Evolutionary conservation across 2,113 vertebrate genomes (phyloP).

Genomic region (Xiphias gladius): DNA sequence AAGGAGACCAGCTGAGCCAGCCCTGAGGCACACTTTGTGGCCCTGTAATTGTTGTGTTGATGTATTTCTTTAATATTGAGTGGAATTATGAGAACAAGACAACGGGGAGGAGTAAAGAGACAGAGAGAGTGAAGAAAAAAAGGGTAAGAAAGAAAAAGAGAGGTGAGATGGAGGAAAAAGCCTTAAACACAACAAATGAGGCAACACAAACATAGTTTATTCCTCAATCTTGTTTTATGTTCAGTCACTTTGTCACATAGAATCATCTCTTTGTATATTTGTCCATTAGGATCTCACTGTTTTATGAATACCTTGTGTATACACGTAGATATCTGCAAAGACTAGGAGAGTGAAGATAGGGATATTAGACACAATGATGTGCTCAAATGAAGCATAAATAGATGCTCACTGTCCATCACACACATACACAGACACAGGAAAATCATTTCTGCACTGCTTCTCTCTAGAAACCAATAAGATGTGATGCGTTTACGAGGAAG

Average conservation of each 20-base stretch:
- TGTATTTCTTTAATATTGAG: constrained; percentile 82
- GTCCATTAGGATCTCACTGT: neutral
- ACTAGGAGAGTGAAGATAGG: neutral
- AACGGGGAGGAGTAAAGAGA: neutral
- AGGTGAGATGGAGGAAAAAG: constrained; percentile 14
- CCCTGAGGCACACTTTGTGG: constrained; percentile 66
- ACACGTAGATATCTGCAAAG: neutral
- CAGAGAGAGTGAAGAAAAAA: neutral
- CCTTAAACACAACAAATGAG: neutral
- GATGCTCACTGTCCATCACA: neutral
- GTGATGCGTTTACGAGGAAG: constrained; percentile 39
- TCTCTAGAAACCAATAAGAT: constrained; percentile 37
- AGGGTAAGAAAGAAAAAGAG: constrained; percentile 16
- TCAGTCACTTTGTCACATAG: neutral
- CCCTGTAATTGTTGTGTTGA: constrained; percentile 78
- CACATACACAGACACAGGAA: neutral
- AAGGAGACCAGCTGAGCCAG: constrained; percentile 63
- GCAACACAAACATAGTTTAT: neutral
- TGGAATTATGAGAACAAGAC: constrained; percentile 56
- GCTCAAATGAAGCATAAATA: constrained; percentile 14
- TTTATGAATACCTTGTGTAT: neutral
- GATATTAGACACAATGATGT: neutral
- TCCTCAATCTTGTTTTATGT: neutral
- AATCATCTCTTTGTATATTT: neutral
- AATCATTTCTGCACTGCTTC: neutral